These are phyloP conservation scores for Babyrousa celebensis DNA, from an alignment of 2,797 vertebrate genomes.

Conservation along the genomic window DNA sequence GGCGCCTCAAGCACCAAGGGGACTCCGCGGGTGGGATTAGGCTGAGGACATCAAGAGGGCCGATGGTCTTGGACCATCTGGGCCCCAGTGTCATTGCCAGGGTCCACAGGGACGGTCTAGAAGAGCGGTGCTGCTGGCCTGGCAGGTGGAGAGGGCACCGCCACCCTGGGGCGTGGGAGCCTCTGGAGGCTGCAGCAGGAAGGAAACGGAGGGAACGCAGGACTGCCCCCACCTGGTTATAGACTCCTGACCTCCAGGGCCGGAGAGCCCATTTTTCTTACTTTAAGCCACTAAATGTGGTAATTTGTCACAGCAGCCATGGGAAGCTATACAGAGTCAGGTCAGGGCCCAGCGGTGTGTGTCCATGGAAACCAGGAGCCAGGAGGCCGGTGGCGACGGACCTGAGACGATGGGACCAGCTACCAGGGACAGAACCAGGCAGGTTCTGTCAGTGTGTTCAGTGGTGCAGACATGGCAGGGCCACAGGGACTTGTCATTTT, in stretches of 20 bases:
- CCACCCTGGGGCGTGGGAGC: background rate
- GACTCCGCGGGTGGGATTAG: background rate
- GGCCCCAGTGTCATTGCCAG: no score
- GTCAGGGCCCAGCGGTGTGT: background rate
- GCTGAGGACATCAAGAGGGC: background rate
- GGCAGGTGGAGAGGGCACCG: no score
- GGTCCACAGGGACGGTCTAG: background rate
- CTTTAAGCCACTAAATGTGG: background rate
- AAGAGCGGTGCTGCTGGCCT: accelerated
- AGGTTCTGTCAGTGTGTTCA: no score
- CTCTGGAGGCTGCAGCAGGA: background rate
- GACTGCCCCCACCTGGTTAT: accelerated
- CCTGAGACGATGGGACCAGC: accelerated
- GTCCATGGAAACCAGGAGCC: background rate
- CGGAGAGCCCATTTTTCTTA: background rate
- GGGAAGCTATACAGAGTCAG: background rate
- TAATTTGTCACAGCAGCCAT: background rate
- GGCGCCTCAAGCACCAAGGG: background rate
- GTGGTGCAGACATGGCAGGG: accelerated
- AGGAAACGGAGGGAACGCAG: background rate
- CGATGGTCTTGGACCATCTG: background rate
- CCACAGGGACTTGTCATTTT: accelerated
- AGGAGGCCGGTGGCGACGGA: accelerated
- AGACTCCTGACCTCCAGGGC: background rate
- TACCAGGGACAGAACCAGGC: background rate